Percentiles rank a stretch among this genome's conserved stretches.
Evolutionary conservation across 2,113 vertebrate species (phyloP).

Genomic region (Calonectris borealis): DNA sequence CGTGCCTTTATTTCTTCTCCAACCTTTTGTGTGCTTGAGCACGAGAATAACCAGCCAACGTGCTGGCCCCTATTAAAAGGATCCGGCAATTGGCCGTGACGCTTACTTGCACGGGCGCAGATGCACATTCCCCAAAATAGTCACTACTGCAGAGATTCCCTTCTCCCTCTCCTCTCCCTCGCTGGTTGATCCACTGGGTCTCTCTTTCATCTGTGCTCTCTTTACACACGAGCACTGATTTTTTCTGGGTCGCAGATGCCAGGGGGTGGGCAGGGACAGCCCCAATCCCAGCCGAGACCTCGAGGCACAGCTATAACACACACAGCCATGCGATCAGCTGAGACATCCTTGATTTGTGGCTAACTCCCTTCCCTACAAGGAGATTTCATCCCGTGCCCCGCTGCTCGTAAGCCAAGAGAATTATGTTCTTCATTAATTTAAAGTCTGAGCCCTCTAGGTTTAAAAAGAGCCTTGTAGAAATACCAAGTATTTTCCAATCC

Average conservation of each 20-base stretch:
- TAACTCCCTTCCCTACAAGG: background rate
- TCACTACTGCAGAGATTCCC: background rate
- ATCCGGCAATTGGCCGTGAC: accelerated
- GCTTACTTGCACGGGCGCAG: accelerated
- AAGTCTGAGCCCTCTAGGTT: background rate
- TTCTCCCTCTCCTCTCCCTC: background rate
- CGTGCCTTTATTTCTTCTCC: background rate
- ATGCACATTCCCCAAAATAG: background rate
- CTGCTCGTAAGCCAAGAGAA: background rate
- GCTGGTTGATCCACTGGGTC: accelerated
- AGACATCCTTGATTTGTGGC: background rate
- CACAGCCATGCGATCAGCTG: background rate
- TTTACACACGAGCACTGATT: background rate
- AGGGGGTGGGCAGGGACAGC: background rate
- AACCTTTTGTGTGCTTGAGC: background rate
- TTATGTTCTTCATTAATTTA: background rate
- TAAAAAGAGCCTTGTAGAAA: background rate
- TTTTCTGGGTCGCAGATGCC: background rate
- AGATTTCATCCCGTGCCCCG: background rate
- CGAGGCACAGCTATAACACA: background rate
- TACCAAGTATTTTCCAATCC: background rate
- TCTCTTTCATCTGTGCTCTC: background rate
- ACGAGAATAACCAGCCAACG: accelerated
- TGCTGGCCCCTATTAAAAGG: background rate
- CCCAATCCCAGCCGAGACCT: background rate